These are phyloP conservation scores for Ormyrus labotus DNA, from an alignment of 2,888 invertebrate species.

Conservation along the genomic window DNA sequence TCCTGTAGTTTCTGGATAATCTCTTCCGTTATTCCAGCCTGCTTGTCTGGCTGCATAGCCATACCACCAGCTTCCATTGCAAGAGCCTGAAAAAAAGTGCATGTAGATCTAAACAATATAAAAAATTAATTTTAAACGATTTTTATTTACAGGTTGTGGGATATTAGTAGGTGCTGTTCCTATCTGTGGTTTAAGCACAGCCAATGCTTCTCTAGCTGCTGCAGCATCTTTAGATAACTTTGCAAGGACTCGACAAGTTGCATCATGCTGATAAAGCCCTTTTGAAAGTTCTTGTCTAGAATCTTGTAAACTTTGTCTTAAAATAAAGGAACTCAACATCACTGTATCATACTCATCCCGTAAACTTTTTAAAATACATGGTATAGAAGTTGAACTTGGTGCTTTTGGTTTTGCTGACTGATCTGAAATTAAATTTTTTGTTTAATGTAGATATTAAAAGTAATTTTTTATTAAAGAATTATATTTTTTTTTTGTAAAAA, in stretches of 20 bases:
- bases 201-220: conserved; percentile 97
- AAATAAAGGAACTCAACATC: conserved; percentile 98
- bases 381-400: conserved; percentile 98
- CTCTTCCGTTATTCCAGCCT: conserved; percentile 95
- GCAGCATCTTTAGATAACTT: conserved; percentile 98
- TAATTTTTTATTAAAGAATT: neutral
- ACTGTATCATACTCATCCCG: conserved; percentile 99
- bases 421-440: conserved; percentile 11
- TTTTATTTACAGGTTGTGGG: conserved; percentile 79
- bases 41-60: conserved; percentile 87
- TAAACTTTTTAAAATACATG: conserved; percentile 90
- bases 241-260: conserved; percentile 98
- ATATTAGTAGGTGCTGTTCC: conserved; percentile 78
- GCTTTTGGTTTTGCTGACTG: conserved; percentile 88
- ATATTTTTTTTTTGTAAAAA: conserved; percentile 61
- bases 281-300: conserved; percentile 93
- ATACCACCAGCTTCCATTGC: conserved; percentile 86
- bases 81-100: conserved; percentile 77
- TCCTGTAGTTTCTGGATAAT: conserved; percentile 96
- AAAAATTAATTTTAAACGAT: neutral
- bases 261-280: conserved; percentile 98
- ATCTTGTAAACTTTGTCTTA: conserved; percentile 97
- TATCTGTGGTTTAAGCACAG: conserved; percentile 98
- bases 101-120: neutral
- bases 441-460: too few relatives aligned